phyloP scores from a whole-genome alignment of 2,113 vertebrate genomes.

The Bungarus multicinctus region DNA sequence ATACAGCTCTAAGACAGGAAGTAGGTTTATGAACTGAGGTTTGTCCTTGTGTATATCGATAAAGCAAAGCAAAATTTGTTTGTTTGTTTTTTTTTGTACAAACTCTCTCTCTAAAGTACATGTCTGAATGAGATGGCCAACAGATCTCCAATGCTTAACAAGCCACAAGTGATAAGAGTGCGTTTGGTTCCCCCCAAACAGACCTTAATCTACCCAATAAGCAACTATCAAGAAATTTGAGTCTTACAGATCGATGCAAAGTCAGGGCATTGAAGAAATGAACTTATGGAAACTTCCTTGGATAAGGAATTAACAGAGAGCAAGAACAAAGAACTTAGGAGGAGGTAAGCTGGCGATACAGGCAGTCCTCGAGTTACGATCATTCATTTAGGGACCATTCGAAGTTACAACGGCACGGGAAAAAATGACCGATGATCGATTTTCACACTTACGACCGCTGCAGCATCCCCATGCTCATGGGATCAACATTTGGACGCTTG shows the following conservation, averaged over 20 bases:
- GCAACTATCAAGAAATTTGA: not conserved
- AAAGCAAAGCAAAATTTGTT: not conserved
- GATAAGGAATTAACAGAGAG: not conserved
- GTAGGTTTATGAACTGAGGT: not conserved
- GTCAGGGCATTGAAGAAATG: not conserved
- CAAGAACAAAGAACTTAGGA: not conserved
- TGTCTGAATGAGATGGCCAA: not conserved
- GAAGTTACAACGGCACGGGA: not conserved
- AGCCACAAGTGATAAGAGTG: not conserved
- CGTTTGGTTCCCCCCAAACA: not conserved
- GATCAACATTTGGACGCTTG: not conserved
- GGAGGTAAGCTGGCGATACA: not conserved
- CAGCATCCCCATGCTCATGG: too few relatives aligned
- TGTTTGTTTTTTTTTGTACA: not conserved
- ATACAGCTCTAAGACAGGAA: not conserved
- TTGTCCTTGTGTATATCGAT: not conserved
- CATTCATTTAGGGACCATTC: not conserved
- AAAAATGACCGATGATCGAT: not conserved
- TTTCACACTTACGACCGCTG: not conserved
- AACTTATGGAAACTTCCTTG: not conserved
- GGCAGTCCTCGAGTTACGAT: not conserved
- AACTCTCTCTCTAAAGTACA: too few relatives aligned
- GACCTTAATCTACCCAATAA: not conserved
- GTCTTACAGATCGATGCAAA: not conserved
- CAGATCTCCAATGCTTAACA: not conserved